Base-by-base conservation (phyloP, 2,113 vertebrate species). In the Nothocercus julius region DNA sequence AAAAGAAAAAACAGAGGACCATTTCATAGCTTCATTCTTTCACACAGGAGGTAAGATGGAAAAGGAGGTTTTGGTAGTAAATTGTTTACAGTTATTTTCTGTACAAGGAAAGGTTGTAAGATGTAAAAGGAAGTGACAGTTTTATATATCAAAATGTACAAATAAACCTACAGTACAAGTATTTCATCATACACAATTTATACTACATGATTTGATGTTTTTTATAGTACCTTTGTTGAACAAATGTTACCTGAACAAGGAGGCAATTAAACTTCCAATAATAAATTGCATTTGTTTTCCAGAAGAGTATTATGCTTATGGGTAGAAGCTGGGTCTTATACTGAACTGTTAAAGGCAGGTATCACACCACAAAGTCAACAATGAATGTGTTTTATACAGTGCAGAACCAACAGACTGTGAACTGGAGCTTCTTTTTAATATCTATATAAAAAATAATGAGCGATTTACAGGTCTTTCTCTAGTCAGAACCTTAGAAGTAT, bases 361-460 rank as follows among this genome's bases (percentile, higher is more conserved):
- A 30, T 22, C n/a, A 6, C 24, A 70, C 36, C 40, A 25, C 74
- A 82, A 81, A 77, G 62, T 56, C 82, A 42, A 66, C 63, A 18
- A 6, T n/a, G 85, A 81, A 64, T 62, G 97, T 97, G 90, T 97
- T 75, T 84, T 96, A 96, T 92, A 98, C 97, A 98, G 97, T 94
- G 96, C 97, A 98, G 97, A 99, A 98, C 97, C 97, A 96, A 97
- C 58, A 98, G 90, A 96, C 98, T 97, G 94, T 92, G 90, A 98
- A 96, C 93, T 97, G 79, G 92, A 97, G 87, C 95, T 98, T 96
- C 91, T 98, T 97, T 98, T 98, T 98, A 98, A 97, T 98, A 96
- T 98, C 98, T 99, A 99, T 99, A 99, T 99, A 99, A 99, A 99
- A 99, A 99, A 99, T 99, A 99, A 99, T 98, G 97, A 98, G 98